A percentile compares a stretch with the other conserved stretches of the same genome.
phyloP scores from a whole-genome alignment of 2,113 vertebrate species.

The Osmerus eperlanus region DNA sequence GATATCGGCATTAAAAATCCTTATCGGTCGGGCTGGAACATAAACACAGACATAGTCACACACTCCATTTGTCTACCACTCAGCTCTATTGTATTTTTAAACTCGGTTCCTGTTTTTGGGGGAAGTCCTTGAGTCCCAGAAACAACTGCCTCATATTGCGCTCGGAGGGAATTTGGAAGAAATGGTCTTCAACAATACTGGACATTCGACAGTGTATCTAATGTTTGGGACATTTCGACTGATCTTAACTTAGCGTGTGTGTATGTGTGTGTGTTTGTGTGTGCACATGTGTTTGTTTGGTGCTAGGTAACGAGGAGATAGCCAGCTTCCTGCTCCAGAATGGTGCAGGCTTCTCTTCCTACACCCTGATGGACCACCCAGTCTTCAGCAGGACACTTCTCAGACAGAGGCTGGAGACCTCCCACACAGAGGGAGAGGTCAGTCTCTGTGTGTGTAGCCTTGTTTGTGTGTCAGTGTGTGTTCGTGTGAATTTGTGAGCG shows the following conservation, averaged over 20 bases:
- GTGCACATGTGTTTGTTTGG: not conserved
- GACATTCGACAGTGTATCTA: not conserved
- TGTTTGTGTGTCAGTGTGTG: not conserved
- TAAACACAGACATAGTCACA: no score
- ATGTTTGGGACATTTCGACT: not conserved
- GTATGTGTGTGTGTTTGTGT: not conserved
- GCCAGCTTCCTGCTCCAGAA: slow-evolving; percentile 86
- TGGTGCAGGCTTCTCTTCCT: slow-evolving; percentile 90
- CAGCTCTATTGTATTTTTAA: no score
- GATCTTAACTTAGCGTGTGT: not conserved
- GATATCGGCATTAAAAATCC: no score
- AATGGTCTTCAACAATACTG: not conserved
- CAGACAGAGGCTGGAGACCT: slow-evolving; percentile 67
- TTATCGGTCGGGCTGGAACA: no score
- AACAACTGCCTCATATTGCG: not conserved
- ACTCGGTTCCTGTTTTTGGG: no score
- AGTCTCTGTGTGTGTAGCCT: slow-evolving; percentile 25
- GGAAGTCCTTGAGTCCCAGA: no score
- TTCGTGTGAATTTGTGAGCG: not conserved
- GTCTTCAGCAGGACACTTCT: slow-evolving; percentile 81
- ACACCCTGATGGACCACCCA: slow-evolving; percentile 88
- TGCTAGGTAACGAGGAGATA: slow-evolving; percentile 83
- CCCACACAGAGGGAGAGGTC: slow-evolving; percentile 35
- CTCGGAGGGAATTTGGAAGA: not conserved
- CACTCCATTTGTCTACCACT: no score